Conservation (phyloP, 2,113 vertebrate species). For the Galbula dea region DNA sequence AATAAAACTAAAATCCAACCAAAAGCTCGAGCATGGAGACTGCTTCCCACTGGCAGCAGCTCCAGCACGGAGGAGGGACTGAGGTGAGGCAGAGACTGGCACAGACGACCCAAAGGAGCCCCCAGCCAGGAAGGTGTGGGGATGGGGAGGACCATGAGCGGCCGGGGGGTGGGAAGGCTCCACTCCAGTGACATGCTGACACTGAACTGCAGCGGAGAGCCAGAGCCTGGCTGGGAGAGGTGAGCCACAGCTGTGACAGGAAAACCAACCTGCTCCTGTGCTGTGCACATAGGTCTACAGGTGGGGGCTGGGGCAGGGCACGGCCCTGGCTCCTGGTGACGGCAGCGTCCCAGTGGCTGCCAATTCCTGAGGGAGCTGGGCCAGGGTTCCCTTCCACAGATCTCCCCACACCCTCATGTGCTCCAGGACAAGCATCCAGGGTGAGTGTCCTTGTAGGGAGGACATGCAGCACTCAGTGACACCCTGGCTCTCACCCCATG, state of each 20-base stretch:
- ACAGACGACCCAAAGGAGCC: not conserved
- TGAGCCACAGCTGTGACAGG: not conserved
- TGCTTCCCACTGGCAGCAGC: not conserved
- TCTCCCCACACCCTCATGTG: not conserved
- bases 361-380: not conserved
- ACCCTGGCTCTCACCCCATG: not conserved
- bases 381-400: not conserved
- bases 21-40: not conserved
- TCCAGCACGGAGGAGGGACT: not conserved
- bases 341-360: accelerated
- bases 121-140: not conserved
- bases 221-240: not conserved
- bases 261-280: not conserved
- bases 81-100: not conserved
- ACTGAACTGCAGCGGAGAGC: accelerated
- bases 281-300: too few species aligned
- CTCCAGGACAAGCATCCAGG: not conserved
- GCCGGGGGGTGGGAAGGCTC: not conserved
- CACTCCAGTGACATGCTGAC: accelerated
- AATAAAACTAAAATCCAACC: not conserved
- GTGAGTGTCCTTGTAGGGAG: not conserved
- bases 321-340: not conserved
- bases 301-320: too few species aligned
- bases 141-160: not conserved
- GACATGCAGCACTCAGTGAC: accelerated